Evolutionary conservation across 2,113 vertebrate genomes (phyloP).

Genomic region (Dasyurus viverrinus): DNA sequence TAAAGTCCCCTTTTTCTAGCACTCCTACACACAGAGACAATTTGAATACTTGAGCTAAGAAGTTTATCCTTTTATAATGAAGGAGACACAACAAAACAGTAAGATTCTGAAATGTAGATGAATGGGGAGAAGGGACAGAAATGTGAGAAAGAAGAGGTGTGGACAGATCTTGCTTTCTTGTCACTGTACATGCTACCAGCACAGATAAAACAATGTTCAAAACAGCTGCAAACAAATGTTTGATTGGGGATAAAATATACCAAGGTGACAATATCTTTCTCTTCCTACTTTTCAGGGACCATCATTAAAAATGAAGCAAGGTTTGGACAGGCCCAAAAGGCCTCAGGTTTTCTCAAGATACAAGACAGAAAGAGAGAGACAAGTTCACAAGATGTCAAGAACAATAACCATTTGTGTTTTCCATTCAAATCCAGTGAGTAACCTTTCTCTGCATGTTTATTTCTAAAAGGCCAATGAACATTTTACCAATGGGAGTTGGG

Average conservation of each 20-base stretch:
- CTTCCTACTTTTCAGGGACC: conserved; percentile 90
- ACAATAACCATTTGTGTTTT: conserved; percentile 90
- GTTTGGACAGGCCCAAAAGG: conserved; percentile 88
- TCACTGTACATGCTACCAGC: conserved; percentile 82
- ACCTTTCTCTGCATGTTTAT: conserved; percentile 76
- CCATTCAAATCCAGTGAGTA: conserved; percentile 84
- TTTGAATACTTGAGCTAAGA: background rate
- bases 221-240: conserved; percentile 93
- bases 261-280: conserved; percentile 94
- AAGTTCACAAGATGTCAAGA: conserved; percentile 92
- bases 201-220: conserved; percentile 90
- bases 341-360: conserved; percentile 87
- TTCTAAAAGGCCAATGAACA: background rate
- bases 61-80: background rate
- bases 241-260: conserved; percentile 97
- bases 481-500: background rate
- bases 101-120: background rate
- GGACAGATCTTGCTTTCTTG: conserved; percentile 83
- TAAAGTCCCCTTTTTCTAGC: background rate
- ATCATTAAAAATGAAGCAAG: conserved; percentile 94
- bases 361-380: conserved; percentile 87
- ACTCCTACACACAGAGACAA: background rate
- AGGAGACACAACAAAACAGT: background rate
- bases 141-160: conserved; percentile 76
- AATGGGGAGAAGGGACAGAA: background rate